Evolutionary conservation across 1,140 invertebrate genomes (phyloP).

Genomic region (Rhopalosiphum padi): DNA sequence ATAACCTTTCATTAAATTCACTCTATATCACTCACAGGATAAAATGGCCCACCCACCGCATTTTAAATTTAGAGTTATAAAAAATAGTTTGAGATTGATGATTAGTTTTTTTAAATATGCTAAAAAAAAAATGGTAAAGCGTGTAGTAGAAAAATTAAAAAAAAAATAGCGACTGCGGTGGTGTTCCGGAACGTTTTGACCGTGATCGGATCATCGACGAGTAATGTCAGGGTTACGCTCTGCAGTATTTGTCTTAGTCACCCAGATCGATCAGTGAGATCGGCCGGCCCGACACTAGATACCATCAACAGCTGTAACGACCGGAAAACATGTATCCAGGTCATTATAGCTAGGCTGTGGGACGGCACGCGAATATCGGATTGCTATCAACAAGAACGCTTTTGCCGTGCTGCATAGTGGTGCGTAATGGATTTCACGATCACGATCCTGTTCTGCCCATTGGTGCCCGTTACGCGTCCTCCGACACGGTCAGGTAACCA

Average conservation of each 20-base stretch:
- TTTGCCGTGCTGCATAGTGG: slow-evolving; percentile 88
- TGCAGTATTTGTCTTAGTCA: slow-evolving; percentile 84
- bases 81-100: slow-evolving; percentile 81
- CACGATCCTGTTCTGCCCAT: slow-evolving; percentile 85
- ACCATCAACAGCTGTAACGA: slow-evolving; percentile 87
- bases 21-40: too few species aligned
- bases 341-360: slow-evolving; percentile 72
- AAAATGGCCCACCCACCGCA: too few species aligned
- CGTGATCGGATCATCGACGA: slow-evolving; percentile 80
- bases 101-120: too few species aligned
- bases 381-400: slow-evolving; percentile 80
- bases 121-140: too few species aligned
- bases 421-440: slow-evolving; percentile 83
- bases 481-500: slow-evolving; percentile 84
- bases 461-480: slow-evolving; percentile 79
- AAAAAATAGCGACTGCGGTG: slow-evolving; percentile 63
- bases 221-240: slow-evolving; percentile 76
- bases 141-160: too few species aligned
- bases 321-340: slow-evolving; percentile 73
- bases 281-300: slow-evolving; percentile 83
- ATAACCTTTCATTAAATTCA: too few species aligned
- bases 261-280: slow-evolving; percentile 77
- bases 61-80: slow-evolving; percentile 65
- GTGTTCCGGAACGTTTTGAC: slow-evolving; percentile 80
- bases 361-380: slow-evolving; percentile 84